Conservation (phyloP, 1,140 invertebrate species). For the Yoshiicerus persimilis region DNA sequence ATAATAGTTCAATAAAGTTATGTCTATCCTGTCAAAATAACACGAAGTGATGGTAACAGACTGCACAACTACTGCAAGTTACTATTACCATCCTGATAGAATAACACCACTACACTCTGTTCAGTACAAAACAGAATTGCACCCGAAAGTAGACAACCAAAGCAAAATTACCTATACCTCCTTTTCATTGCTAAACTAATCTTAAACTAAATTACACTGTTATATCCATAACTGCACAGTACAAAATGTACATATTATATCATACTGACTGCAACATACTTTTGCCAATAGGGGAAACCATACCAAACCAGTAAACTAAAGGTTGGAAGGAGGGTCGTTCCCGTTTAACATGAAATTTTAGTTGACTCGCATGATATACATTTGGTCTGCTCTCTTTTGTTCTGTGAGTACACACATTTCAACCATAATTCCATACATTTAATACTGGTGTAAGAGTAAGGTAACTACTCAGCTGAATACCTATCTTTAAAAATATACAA, state of each 20-base stretch:
- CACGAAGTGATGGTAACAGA: background rate
- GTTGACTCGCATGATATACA: background rate
- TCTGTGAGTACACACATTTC: background rate
- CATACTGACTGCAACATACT: background rate
- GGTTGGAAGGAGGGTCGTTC: background rate
- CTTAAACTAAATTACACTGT: background rate
- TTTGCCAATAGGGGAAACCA: no score
- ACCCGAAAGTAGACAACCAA: background rate
- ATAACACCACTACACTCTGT: no score
- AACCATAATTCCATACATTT: background rate
- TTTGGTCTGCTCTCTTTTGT: background rate
- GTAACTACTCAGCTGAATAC: no score
- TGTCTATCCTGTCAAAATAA: background rate
- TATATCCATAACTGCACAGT: background rate
- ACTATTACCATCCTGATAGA: background rate
- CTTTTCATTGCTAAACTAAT: background rate
- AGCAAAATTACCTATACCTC: background rate
- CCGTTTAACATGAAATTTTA: background rate
- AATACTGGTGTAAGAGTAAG: background rate
- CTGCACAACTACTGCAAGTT: background rate
- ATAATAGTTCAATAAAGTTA: conserved; percentile 6
- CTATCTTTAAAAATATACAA: no score
- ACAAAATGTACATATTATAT: background rate
- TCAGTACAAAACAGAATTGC: background rate
- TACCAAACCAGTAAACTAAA: background rate